A percentile compares a stretch with the other conserved stretches of the same genome.
phyloP scores from a whole-genome alignment of 2,113 vertebrate genomes.

The Emydocephalus ijimae region DNA sequence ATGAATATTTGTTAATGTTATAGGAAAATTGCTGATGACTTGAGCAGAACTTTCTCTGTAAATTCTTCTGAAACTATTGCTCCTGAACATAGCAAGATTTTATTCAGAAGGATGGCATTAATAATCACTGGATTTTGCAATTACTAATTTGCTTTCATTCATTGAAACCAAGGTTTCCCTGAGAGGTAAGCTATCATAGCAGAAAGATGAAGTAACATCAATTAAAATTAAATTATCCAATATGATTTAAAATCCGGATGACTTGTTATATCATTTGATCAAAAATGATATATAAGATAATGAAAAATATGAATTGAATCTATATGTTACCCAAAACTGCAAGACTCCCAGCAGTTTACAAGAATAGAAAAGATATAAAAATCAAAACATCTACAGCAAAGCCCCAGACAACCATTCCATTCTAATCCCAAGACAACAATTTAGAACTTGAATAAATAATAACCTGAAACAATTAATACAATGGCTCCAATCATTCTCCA shows the following conservation, averaged over 20 bases:
- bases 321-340: background rate
- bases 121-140: background rate
- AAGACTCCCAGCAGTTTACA: background rate
- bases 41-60: background rate
- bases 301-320: background rate
- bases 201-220: background rate
- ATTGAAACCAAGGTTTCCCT: background rate
- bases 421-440: background rate
- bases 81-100: background rate
- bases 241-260: background rate
- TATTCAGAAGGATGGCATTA: background rate
- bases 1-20: background rate
- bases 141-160: background rate
- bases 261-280: background rate
- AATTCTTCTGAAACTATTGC: background rate
- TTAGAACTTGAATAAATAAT: background rate
- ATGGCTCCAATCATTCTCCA: background rate
- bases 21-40: background rate
- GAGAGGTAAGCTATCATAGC: background rate
- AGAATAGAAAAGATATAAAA: background rate
- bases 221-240: background rate
- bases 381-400: background rate
- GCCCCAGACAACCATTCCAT: background rate
- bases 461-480: background rate
- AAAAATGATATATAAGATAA: background rate